Evolutionary conservation across 1,140 invertebrate species (phyloP).

Genomic region (Trichonephila clavipes): DNA sequence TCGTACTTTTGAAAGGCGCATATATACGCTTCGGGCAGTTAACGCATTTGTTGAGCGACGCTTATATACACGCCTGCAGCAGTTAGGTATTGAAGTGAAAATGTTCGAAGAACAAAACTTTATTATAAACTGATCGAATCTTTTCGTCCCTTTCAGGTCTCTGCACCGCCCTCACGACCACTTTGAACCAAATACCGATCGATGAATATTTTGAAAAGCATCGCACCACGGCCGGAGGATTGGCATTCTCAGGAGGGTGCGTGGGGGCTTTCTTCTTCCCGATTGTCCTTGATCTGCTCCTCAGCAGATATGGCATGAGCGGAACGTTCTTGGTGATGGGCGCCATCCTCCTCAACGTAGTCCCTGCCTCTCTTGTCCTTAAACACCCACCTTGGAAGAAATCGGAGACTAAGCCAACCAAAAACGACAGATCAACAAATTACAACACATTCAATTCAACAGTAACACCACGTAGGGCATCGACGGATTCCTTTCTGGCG

Average conservation of each 20-base stretch:
- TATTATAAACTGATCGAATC: neutral
- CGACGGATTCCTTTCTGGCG: neutral
- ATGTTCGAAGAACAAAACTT: too few species aligned
- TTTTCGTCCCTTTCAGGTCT: slow-evolving; percentile 30
- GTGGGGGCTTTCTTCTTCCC: slow-evolving; percentile 80
- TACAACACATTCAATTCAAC: neutral
- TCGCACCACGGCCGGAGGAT: slow-evolving; percentile 64
- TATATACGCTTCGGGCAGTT: too few species aligned
- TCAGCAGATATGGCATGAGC: slow-evolving; percentile 74
- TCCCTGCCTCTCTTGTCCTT: slow-evolving; percentile 82
- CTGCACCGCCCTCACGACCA: slow-evolving; percentile 58
- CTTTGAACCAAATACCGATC: slow-evolving; percentile 74
- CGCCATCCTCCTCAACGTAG: slow-evolving; percentile 88
- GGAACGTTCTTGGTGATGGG: slow-evolving; percentile 86
- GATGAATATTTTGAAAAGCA: slow-evolving; percentile 70
- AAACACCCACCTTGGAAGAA: slow-evolving; percentile 82
- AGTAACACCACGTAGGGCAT: neutral
- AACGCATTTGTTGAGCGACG: too few species aligned
- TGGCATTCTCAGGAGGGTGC: slow-evolving; percentile 80
- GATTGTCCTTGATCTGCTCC: slow-evolving; percentile 78
- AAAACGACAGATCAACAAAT: neutral
- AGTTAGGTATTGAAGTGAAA: too few species aligned
- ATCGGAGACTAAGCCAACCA: neutral
- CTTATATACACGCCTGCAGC: too few species aligned
- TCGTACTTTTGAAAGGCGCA: too few species aligned